Evolutionary conservation across 2,888 invertebrate species (phyloP).

Genomic region (Acanthosepion esculentum): DNA sequence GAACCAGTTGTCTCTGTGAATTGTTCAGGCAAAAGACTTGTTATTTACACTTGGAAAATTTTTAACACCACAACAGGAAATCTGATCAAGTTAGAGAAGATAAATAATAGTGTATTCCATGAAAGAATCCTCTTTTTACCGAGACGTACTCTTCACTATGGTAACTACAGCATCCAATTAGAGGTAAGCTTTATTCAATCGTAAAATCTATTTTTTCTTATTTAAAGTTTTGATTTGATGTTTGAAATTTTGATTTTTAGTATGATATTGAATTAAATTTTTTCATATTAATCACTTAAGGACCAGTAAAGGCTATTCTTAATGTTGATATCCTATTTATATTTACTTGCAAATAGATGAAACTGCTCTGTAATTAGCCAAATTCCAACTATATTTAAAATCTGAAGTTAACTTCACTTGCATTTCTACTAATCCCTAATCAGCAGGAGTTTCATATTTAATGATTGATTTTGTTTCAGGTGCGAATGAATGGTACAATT

Average conservation of each 20-base stretch:
- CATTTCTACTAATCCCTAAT: too few relatives aligned
- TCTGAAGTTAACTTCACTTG: too few relatives aligned
- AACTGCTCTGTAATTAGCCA: too few relatives aligned
- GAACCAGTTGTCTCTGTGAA: slow-evolving; percentile 65
- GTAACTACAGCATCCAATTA: slow-evolving; percentile 65
- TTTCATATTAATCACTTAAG: too few relatives aligned
- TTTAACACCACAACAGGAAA: slow-evolving; percentile 48
- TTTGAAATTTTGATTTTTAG: neutral
- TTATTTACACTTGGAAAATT: slow-evolving; percentile 65
- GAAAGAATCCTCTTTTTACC: slow-evolving; percentile 64
- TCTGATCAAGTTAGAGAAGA: slow-evolving; percentile 37
- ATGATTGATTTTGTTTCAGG: slow-evolving; percentile 56
- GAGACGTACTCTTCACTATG: slow-evolving; percentile 59
- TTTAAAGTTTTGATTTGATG: neutral
- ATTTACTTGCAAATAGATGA: too few relatives aligned
- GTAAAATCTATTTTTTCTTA: neutral
- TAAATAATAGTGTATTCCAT: slow-evolving; percentile 50
- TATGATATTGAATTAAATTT: too few relatives aligned
- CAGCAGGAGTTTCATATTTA: neutral
- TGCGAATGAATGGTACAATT: slow-evolving; percentile 63
- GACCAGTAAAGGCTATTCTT: too few relatives aligned
- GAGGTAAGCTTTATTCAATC: slow-evolving; percentile 58
- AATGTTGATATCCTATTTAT: too few relatives aligned
- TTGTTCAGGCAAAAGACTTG: slow-evolving; percentile 61
- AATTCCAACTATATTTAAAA: too few relatives aligned